Base-by-base conservation (phyloP, 2,797 vertebrate genomes). In the Gastrophryne carolinensis region DNA sequence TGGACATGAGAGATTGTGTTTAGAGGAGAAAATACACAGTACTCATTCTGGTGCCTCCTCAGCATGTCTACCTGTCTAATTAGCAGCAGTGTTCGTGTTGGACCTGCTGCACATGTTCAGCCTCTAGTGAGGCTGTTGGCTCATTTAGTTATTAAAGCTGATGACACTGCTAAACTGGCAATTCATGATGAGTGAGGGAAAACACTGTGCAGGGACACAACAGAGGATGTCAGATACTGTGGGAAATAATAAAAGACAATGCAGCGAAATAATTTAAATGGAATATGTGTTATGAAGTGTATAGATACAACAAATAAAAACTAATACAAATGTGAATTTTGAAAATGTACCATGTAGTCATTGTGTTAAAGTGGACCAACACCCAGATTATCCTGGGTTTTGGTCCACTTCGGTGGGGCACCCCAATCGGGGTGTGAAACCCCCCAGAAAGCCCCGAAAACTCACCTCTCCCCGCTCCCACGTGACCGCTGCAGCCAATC, bases 11-110 rank as follows among this genome's bases (percentile, higher is more conserved):
- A 72, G 70, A 44, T 68, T 66, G 61, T 71, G 66, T 72, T 64
- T 12, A 29, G 75, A 65, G 53, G 17, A 72, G 65, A 78, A 57
- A 58, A 78, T 60, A 53, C 53, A 50, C 61, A 41, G 68, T 53
- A 52, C 65, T 72, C 61, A 72, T 56, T 60, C 39, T 57, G 61
- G 61, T 72, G 68, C 68, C 23, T 52, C 68, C 75, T 26, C 75
- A 78, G 75, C 68, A 77, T 65, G 75, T 64, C 61, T 78, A 78
- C 75, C 75, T 78, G 75, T 77, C 75, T 78, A 72, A 78, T 78
- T 78, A 78, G 41, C 68, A 66, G 75, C 61, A 72, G 68, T 72
- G 75, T 60, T 58, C 54, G 29, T 66, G 75, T 66, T 52, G 68
- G 68, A 66, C 75, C 68, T 78, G 52, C 61, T 65, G 75, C 75